Conservation (phyloP, 2,797 vertebrate species). For the Parauchenoglanis punctatus region DNA sequence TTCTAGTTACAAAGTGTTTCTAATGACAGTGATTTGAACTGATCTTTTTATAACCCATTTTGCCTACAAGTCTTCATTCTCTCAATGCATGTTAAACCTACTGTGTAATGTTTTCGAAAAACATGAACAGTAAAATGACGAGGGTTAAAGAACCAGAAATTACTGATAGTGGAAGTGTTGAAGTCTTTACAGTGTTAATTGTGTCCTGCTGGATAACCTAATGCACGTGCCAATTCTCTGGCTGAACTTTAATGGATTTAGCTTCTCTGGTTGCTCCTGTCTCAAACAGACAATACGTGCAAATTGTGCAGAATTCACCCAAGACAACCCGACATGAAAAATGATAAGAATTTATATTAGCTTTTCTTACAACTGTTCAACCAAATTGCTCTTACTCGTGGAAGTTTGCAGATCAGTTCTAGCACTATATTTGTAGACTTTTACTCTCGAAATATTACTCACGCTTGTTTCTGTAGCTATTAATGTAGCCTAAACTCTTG, state of each 20-base stretch:
- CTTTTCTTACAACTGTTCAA: neutral
- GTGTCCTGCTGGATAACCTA: neutral
- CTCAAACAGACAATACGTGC: neutral
- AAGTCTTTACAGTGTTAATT: neutral
- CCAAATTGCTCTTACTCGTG: neutral
- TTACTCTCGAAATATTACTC: neutral
- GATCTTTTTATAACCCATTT: neutral
- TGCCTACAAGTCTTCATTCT: too few species aligned
- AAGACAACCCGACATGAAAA: neutral
- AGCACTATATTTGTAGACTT: neutral
- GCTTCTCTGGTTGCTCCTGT: neutral
- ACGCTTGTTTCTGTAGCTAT: neutral
- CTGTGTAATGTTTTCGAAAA: neutral
- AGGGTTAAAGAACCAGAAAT: neutral
- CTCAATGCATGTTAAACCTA: neutral
- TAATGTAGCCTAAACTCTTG: too few species aligned
- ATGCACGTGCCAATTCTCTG: neutral
- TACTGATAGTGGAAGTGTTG: neutral
- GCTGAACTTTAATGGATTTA: too few species aligned
- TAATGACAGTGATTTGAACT: neutral
- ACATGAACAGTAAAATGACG: too few species aligned
- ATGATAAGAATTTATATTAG: neutral
- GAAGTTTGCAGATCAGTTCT: neutral
- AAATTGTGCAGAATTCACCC: neutral
- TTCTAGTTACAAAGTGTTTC: neutral